These are phyloP conservation scores for Sciurus carolinensis DNA, from an alignment of 2,797 vertebrate genomes.

Conservation along the genomic window DNA sequence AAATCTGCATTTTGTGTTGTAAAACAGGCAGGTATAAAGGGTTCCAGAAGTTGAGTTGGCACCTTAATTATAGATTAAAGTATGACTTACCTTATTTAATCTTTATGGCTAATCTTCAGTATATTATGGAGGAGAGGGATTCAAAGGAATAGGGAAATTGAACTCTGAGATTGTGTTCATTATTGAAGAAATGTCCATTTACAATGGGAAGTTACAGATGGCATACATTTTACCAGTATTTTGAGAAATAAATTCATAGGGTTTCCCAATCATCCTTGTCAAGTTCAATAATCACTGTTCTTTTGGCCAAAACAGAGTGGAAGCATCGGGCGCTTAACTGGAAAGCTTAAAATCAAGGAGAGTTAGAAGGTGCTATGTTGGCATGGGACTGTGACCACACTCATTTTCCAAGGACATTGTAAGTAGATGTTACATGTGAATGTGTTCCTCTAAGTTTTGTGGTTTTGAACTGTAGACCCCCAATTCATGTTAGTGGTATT, in stretches of 20 bases:
- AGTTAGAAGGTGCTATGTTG: background rate
- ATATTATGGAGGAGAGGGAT: background rate
- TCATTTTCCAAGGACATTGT: background rate
- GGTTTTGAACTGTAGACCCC: background rate
- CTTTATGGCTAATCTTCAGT: no score
- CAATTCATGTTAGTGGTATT: background rate
- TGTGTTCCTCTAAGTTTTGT: background rate
- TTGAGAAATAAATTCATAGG: background rate
- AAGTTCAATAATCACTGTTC: background rate
- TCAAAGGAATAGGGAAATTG: background rate
- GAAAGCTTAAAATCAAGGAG: background rate
- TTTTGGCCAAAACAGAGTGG: background rate
- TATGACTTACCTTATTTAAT: background rate
- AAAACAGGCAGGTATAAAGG: background rate
- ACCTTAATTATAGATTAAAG: background rate
- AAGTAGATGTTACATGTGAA: background rate
- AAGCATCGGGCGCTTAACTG: background rate
- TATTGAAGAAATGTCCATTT: background rate
- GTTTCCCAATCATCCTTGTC: no score
- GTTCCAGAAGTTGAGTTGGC: background rate
- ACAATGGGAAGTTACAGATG: background rate
- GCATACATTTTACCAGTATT: background rate
- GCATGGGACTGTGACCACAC: background rate
- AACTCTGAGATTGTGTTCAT: background rate
- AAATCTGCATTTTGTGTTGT: background rate